Conservation (phyloP, 92 coral and sea anemone species). For the Plumapathes pennacea region DNA sequence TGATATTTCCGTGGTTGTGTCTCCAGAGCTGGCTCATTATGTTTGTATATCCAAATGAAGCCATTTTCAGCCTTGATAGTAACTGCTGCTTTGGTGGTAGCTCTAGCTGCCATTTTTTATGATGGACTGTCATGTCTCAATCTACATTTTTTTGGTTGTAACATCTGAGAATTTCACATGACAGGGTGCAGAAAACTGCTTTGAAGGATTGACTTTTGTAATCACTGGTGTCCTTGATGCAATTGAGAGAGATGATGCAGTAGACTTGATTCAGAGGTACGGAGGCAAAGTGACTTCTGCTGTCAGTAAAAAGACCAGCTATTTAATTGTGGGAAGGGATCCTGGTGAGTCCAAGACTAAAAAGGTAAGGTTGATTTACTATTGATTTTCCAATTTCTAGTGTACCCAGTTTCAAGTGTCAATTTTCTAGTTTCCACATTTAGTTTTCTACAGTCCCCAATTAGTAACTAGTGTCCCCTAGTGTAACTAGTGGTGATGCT, state of each 20-base stretch:
- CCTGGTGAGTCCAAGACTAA: conserved; percentile 73
- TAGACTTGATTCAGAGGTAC: conserved; percentile 80
- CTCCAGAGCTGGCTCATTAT: too few species aligned
- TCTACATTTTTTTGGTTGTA: too few species aligned
- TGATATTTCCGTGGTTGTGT: too few species aligned
- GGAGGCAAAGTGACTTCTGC: conserved; percentile 91
- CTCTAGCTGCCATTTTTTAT: too few species aligned
- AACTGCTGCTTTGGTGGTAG: background rate
- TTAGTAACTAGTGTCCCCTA: too few species aligned
- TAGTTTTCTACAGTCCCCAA: too few species aligned
- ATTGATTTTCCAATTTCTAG: background rate
- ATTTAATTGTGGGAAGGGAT: conserved; percentile 78
- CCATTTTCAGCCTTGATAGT: too few species aligned
- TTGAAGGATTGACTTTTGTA: conserved; percentile 88
- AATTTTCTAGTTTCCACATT: too few species aligned
- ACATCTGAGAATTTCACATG: too few species aligned
- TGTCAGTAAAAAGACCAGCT: conserved; percentile 89
- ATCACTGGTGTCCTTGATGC: conserved; percentile 83
- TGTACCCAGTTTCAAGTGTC: background rate
- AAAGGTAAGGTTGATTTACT: conserved; percentile 71
- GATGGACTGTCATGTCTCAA: too few species aligned
- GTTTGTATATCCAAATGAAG: too few species aligned
- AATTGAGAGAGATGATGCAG: conserved; percentile 80
- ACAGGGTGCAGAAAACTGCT: conserved; percentile 92
- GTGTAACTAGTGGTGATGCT: too few species aligned